Conservation (phyloP, 2,888 invertebrate species). For the Drosophila algonquin region DNA sequence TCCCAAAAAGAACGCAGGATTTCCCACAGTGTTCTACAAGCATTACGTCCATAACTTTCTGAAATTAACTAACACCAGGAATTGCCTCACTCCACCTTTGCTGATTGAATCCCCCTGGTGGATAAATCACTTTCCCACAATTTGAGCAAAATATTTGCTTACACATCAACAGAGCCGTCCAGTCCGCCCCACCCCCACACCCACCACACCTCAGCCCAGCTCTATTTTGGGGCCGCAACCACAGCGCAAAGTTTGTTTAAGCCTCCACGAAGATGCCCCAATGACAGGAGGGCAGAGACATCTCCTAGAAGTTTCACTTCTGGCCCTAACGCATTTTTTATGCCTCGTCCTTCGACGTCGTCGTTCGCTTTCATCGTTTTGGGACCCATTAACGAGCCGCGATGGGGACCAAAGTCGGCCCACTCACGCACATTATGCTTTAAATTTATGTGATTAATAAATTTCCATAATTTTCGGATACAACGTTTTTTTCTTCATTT, state of each 20-base stretch:
- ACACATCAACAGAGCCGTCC: slow-evolving; percentile 59
- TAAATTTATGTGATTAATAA: slow-evolving; percentile 81
- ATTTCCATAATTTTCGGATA: slow-evolving; percentile 77
- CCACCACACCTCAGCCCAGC: background rate
- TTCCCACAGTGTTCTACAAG: background rate
- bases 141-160: slow-evolving; percentile 75
- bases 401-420: slow-evolving; percentile 27
- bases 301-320: slow-evolving; percentile 35
- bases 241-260: slow-evolving; percentile 77
- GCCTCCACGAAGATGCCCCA: slow-evolving; percentile 42
- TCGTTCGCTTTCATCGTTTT: slow-evolving; percentile 54
- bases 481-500: slow-evolving; percentile 12
- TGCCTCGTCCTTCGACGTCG: slow-evolving; percentile 51
- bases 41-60: background rate
- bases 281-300: slow-evolving; percentile 33
- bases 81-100: slow-evolving; percentile 12
- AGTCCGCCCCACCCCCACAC: no score
- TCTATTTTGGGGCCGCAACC: slow-evolving; percentile 7
- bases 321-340: slow-evolving; percentile 73
- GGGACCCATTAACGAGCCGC: slow-evolving; percentile 72
- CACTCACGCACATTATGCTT: slow-evolving; percentile 71
- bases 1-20: background rate
- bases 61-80: background rate
- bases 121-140: slow-evolving; percentile 78
- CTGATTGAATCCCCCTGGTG: slow-evolving; percentile 22